phyloP scores from a whole-genome alignment of 1,140 invertebrate genomes.

The Yoshiicerus persimilis region DNA sequence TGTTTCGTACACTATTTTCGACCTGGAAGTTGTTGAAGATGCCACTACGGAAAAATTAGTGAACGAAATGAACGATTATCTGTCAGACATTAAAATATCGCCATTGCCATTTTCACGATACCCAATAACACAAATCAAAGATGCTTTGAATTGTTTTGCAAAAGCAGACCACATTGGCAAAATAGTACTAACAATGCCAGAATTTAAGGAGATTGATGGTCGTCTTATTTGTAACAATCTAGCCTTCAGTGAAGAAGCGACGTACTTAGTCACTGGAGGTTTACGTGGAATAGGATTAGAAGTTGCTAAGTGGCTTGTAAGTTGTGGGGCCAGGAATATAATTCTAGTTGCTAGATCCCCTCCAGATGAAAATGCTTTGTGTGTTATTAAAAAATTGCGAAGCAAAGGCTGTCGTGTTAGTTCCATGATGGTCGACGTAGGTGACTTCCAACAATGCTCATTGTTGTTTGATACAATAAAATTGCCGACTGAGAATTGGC shows the following conservation, averaged over 20 bases:
- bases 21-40: background rate
- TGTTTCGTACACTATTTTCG: background rate
- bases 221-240: too few species aligned
- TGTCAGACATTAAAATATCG: background rate
- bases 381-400: background rate
- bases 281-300: slow-evolving; percentile 37
- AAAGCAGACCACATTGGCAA: too few species aligned
- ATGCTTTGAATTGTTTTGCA: background rate
- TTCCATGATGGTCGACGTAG: background rate
- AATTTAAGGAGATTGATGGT: too few species aligned
- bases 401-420: background rate
- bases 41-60: background rate
- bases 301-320: slow-evolving; percentile 27
- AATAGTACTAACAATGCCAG: too few species aligned
- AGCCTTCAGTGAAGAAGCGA: background rate
- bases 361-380: background rate
- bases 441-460: background rate
- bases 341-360: too few species aligned
- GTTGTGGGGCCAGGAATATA: slow-evolving; percentile 5
- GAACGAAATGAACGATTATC: background rate
- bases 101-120: background rate
- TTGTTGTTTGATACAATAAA: background rate
- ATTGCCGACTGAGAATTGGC: too few species aligned
- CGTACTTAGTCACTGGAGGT: slow-evolving; percentile 35
- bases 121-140: background rate